Evolutionary conservation across 2,797 vertebrate genomes (phyloP), one percentile per base, ranked within the genome.

Genomic region (Anolis apletophallus): DNA sequence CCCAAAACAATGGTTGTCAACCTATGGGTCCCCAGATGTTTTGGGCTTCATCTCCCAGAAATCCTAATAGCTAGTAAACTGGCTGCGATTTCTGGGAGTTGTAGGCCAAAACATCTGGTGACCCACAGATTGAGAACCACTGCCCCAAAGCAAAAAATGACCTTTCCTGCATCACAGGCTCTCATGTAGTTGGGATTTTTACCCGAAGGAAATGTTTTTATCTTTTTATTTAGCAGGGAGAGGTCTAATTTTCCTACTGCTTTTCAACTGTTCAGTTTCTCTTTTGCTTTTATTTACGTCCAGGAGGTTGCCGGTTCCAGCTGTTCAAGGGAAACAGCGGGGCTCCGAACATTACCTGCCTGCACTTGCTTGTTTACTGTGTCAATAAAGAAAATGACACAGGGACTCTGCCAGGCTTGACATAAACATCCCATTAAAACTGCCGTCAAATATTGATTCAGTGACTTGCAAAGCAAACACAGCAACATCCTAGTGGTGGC

Each of bases 371-470:
- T 85, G 67, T 78, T 85, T 88, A 46, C 29, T 55, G 54, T 57
- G 73, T 73, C 46, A 34, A 40, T 54, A 79, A 71, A 54, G 50
- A 74, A 83, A 74, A 23, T 67, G 80, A 64, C 74, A 85, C 1
- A 5, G 17, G 26, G 50, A 80, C 34, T 83, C 69, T 26, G 23
- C 57, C 36, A 87, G 74, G 55, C 80, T 64, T 59, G 87, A 78
- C 73, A 82, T 77, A 73, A 78, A 78, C 74, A 50, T 13, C 19
- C 80, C 57, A 79, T 83, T 83, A 88, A 85, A 82, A 82, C 34
- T 14, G 67, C 68, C 3, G 34, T 67, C 80, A 83, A 82, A 73
- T 82, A 83, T 46, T 85, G 68, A 86, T 83, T 79, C 59, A n/a
- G 9, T 83, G 68, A 64, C 46, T 85, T 78, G 32, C 40, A 78